phyloP scores from a whole-genome alignment of 2,888 invertebrate species.

The Eucriotettix oculatus region DNA sequence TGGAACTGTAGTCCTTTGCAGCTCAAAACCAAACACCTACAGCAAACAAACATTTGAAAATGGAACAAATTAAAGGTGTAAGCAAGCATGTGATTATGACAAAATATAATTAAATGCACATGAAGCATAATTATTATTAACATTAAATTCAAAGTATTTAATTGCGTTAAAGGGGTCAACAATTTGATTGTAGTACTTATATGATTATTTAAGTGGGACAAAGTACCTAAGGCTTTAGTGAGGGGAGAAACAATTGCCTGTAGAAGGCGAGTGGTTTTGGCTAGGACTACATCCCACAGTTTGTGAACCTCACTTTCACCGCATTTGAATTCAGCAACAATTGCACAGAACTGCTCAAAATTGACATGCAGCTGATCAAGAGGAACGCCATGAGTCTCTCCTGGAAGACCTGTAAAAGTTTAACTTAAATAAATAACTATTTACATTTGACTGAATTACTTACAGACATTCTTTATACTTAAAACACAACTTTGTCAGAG shows the following conservation, averaged over 20 bases:
- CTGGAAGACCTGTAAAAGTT: conserved; percentile 20
- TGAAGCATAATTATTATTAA: no score
- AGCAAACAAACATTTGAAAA: neutral
- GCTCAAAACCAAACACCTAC: conserved; percentile 12
- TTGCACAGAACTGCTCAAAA: conserved; percentile 70
- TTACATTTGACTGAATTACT: no score
- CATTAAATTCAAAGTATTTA: no score
- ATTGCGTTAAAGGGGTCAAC: no score
- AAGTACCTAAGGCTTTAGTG: conserved; percentile 4
- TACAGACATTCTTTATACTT: no score
- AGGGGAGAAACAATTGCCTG: conserved; percentile 18
- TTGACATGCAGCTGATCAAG: conserved; percentile 32
- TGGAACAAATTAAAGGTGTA: no score
- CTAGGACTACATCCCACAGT: conserved; percentile 17
- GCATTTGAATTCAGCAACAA: conserved; percentile 55
- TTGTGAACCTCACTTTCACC: conserved; percentile 19
- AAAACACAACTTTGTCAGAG: neutral
- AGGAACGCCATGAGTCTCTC: neutral
- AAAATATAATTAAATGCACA: no score
- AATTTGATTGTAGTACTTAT: no score
- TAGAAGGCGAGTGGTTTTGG: conserved; percentile 18
- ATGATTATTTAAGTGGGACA: neutral
- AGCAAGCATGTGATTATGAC: no score
- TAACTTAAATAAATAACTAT: neutral
- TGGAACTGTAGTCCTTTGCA: conserved; percentile 1